A percentile compares a stretch with the other conserved stretches of the same genome.
Conservation (phyloP, 2,888 invertebrate species). For the Bugula neritina region DNA sequence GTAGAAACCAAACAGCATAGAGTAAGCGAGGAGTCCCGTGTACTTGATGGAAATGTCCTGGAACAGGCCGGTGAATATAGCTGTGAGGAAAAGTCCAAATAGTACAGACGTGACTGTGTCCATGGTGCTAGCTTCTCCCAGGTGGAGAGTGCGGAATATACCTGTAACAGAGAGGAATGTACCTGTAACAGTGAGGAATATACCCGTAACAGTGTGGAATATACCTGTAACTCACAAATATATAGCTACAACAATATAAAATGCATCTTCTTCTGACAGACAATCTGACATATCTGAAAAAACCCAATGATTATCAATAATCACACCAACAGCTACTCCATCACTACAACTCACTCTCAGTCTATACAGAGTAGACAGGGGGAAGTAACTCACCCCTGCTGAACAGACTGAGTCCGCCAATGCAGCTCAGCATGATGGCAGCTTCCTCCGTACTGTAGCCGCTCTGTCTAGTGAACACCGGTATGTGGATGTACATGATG, state of each 20-base stretch:
- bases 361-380: not conserved
- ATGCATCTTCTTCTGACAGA: too few species aligned
- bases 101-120: slow-evolving; percentile 44
- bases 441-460: slow-evolving; percentile 14
- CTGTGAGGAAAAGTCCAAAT: slow-evolving; percentile 42
- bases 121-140: slow-evolving; percentile 45
- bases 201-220: too few species aligned
- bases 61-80: slow-evolving; percentile 45
- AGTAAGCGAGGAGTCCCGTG: slow-evolving; percentile 48
- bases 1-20: slow-evolving; percentile 47
- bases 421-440: slow-evolving; percentile 26
- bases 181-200: too few species aligned
- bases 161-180: slow-evolving; percentile 1
- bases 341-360: too few species aligned
- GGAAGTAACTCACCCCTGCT: slow-evolving; percentile 10
- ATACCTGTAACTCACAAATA: too few species aligned
- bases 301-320: too few species aligned
- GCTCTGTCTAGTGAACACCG: not conserved
- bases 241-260: too few species aligned
- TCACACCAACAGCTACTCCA: too few species aligned
- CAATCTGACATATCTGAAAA: too few species aligned
- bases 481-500: slow-evolving; percentile 27
- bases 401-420: slow-evolving; percentile 25
- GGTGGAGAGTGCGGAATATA: slow-evolving; percentile 30
- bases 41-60: slow-evolving; percentile 44